Evolutionary conservation across 1,140 invertebrate species (phyloP).

Genomic region (Drosophila lacertosa): DNA sequence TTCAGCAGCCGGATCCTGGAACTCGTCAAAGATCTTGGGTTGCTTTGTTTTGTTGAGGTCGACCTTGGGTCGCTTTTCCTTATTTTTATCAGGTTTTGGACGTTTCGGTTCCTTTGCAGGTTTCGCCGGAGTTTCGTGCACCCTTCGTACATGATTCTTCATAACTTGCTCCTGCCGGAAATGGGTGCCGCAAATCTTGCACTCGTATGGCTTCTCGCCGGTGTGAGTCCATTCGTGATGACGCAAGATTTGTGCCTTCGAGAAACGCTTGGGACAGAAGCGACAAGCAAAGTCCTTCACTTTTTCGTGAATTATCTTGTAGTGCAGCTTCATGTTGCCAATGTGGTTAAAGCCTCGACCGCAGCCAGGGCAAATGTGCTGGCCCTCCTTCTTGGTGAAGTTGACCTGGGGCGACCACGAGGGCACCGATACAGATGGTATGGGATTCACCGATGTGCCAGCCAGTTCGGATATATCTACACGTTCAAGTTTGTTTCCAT

Average conservation of each 20-base stretch:
- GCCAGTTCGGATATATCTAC: conserved; percentile 75
- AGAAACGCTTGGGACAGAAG: conserved; percentile 76
- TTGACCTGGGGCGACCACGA: conserved; percentile 79
- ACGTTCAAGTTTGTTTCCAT: conserved; percentile 60
- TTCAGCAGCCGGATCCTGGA: conserved; percentile 71
- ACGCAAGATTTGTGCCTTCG: conserved; percentile 77
- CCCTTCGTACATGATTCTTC: conserved; percentile 69
- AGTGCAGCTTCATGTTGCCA: conserved; percentile 79
- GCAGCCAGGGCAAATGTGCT: conserved; percentile 78
- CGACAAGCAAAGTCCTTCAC: conserved; percentile 81
- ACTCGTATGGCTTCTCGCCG: conserved; percentile 84
- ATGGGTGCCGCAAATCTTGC: conserved; percentile 69
- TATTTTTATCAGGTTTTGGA: conserved; percentile 19
- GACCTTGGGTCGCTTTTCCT: conserved; percentile 50
- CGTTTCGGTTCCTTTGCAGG: conserved; percentile 49
- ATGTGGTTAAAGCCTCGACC: conserved; percentile 77
- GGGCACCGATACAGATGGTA: conserved; percentile 73
- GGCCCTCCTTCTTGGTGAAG: conserved; percentile 79
- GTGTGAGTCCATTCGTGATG: conserved; percentile 82
- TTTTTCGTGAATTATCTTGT: conserved; percentile 79
- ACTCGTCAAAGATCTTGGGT: conserved; percentile 69
- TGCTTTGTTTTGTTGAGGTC: conserved; percentile 36
- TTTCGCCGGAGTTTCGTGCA: conserved; percentile 66
- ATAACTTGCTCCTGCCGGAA: conserved; percentile 76
- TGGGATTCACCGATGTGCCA: conserved; percentile 76